These are phyloP conservation scores for Lingula anatina DNA, from an alignment of 2,888 invertebrate species.

Conservation along the genomic window DNA sequence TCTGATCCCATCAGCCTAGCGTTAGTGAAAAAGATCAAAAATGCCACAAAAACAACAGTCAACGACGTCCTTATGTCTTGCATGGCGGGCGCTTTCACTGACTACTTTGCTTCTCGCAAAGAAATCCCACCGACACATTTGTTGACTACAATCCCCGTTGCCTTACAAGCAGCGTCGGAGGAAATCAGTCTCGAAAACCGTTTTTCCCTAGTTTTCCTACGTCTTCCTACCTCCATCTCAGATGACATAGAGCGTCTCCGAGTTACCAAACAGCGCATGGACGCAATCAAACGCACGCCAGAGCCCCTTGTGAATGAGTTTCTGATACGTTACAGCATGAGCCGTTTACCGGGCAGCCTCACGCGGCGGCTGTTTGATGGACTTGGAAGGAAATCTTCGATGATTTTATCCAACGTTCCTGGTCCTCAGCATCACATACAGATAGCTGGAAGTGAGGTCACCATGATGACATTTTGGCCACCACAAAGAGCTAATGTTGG, in stretches of 20 bases:
- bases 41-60: conserved; percentile 12
- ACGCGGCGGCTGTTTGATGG: neutral
- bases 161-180: neutral
- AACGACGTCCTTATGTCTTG: conserved; percentile 19
- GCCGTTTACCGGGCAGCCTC: neutral
- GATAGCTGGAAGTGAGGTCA: neutral
- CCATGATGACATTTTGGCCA: conserved; percentile 15
- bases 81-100: conserved; percentile 10
- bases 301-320: neutral
- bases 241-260: neutral
- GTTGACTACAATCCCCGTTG: neutral
- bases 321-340: neutral
- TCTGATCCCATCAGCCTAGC: conserved; percentile 10
- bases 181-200: neutral
- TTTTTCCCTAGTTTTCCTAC: neutral
- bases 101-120: conserved; percentile 1
- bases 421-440: neutral
- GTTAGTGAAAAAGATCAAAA: conserved; percentile 16
- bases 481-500: conserved; percentile 15
- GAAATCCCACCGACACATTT: neutral
- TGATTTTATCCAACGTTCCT: neutral
- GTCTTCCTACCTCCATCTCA: neutral
- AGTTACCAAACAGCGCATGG: neutral
- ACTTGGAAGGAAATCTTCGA: neutral
- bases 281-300: neutral